Evolutionary conservation across 37 sponge, comb jelly and placozoan genomes (phyloP).

Genomic region (Axinella damicornis): DNA sequence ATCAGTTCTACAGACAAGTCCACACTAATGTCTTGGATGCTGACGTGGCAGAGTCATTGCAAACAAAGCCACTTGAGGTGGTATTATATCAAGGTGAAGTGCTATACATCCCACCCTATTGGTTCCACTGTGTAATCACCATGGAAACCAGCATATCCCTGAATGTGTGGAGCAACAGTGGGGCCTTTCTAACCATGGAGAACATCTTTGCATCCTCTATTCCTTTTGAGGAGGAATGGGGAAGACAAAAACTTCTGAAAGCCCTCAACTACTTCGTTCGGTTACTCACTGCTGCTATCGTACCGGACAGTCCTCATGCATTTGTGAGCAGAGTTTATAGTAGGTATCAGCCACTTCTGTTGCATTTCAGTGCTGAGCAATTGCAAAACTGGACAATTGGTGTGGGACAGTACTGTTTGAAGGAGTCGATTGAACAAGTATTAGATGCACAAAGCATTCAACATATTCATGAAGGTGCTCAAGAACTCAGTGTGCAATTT

Average conservation of each 20-base stretch:
- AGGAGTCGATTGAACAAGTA: not conserved
- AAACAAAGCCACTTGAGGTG: slow-evolving; percentile 8
- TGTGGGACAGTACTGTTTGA: slow-evolving; percentile 16
- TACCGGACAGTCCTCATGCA: not conserved
- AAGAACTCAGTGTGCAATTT: slow-evolving; percentile 5
- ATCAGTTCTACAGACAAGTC: slow-evolving; percentile 66
- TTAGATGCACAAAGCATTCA: not conserved
- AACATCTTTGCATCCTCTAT: slow-evolving; percentile 36
- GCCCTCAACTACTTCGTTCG: slow-evolving; percentile 27
- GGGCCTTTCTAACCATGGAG: slow-evolving; percentile 54
- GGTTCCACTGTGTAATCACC: slow-evolving; percentile 80
- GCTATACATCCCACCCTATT: slow-evolving; percentile 78
- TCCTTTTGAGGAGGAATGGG: slow-evolving; percentile 74
- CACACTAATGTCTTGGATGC: slow-evolving; percentile 21
- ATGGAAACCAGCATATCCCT: slow-evolving; percentile 68
- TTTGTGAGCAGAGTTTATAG: not conserved
- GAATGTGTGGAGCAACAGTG: slow-evolving; percentile 78
- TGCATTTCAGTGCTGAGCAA: no score
- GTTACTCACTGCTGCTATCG: not conserved
- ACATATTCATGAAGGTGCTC: slow-evolving; percentile 18
- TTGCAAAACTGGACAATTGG: not conserved
- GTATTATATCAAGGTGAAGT: slow-evolving; percentile 44
- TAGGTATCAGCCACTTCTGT: not conserved
- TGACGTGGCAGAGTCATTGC: not conserved
- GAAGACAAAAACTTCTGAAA: slow-evolving; percentile 40